Percentiles rank a stretch among this genome's conserved stretches.
These are phyloP conservation scores for Panurus biarmicus DNA, from an alignment of 2,113 vertebrate species.

Conservation along the genomic window DNA sequence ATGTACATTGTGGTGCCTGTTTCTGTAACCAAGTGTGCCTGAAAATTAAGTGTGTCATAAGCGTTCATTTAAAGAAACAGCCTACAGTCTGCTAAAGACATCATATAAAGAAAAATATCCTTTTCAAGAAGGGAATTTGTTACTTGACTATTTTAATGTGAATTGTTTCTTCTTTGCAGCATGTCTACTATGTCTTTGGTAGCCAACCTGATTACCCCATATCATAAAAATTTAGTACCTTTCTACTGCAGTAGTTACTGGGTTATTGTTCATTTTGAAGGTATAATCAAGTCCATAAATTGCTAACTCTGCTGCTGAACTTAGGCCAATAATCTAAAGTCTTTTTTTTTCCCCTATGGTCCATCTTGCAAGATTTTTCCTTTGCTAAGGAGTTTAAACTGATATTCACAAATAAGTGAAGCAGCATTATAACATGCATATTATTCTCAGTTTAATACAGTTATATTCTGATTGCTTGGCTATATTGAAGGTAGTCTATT, in stretches of 20 bases:
- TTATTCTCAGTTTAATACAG: constrained; percentile 14
- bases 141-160: constrained; percentile 30
- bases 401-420: constrained; percentile 24
- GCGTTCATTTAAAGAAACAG: constrained; percentile 47
- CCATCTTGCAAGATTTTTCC: neutral
- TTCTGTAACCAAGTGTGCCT: constrained; percentile 5
- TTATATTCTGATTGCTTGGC: neutral
- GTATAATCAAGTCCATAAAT: constrained; percentile 68
- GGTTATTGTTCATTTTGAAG: constrained; percentile 68
- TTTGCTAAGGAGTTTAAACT: constrained; percentile 34
- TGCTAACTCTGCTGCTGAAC: constrained; percentile 55
- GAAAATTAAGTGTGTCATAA: constrained; percentile 31
- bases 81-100: constrained; percentile 28
- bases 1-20: neutral
- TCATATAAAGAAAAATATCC: constrained; percentile 8
- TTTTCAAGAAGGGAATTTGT: constrained; percentile 25
- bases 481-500: neutral
- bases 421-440: neutral
- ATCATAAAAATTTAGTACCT: constrained; percentile 67
- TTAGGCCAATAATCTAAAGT: constrained; percentile 45
- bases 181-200: constrained; percentile 30
- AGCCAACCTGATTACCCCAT: constrained; percentile 46
- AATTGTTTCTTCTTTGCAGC: constrained; percentile 56
- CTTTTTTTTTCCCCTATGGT: neutral
- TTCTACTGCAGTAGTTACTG: constrained; percentile 56